These are phyloP conservation scores for Xylocopa sonorina DNA, from an alignment of 1,140 invertebrate species.

Conservation along the genomic window DNA sequence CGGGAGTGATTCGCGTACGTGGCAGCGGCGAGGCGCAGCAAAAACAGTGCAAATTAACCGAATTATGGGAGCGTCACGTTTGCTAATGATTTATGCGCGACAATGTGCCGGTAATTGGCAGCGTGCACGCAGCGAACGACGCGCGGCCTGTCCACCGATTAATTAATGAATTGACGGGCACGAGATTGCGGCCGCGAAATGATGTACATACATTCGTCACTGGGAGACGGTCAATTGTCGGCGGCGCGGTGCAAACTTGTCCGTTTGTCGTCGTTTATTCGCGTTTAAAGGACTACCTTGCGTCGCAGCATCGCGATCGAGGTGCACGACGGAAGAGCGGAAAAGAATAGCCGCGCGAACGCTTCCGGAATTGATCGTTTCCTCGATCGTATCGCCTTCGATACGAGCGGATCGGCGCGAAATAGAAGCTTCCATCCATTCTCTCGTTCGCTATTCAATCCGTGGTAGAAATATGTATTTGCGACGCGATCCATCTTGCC, in stretches of 20 bases:
- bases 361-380: no score
- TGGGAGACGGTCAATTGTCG: constrained; percentile 55
- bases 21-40: constrained; percentile 30
- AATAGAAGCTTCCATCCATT: neutral
- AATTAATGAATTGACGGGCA: constrained; percentile 69
- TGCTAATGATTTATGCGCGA: constrained; percentile 70
- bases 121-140: constrained; percentile 50
- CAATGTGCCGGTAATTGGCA: constrained; percentile 68
- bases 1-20: constrained; percentile 17
- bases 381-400: neutral
- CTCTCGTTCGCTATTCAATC: neutral
- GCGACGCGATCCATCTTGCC: constrained; percentile 4
- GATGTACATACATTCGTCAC: constrained; percentile 68
- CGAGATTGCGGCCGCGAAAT: constrained; percentile 66
- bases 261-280: neutral
- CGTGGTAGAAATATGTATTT: neutral
- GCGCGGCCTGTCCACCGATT: constrained; percentile 62
- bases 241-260: neutral
- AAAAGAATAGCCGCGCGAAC: no score
- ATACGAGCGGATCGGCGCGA: neutral
- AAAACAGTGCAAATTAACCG: constrained; percentile 68
- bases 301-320: no score
- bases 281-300: neutral
- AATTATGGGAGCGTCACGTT: constrained; percentile 69
- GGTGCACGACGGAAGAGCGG: no score